Conservation (phyloP, 1,140 invertebrate species). For the Gryllus bimaculatus region DNA sequence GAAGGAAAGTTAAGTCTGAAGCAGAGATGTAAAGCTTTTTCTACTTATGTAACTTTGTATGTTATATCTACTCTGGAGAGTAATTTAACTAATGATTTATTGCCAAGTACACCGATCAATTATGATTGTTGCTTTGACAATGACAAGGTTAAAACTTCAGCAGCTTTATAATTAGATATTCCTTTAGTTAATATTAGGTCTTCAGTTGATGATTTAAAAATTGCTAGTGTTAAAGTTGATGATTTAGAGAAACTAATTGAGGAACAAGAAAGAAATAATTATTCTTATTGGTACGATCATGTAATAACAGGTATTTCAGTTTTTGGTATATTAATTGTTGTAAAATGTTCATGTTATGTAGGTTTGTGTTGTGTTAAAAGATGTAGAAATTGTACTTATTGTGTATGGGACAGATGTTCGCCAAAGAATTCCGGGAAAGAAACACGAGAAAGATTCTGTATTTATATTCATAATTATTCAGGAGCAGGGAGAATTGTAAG, state of each 20-base stretch:
- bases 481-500: too few species aligned
- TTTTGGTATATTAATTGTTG: background rate
- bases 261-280: background rate
- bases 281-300: background rate
- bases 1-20: background rate
- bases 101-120: slow-evolving; percentile 2
- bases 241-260: background rate
- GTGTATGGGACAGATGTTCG: background rate
- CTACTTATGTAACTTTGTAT: background rate
- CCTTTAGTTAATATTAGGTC: slow-evolving; percentile 6
- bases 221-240: slow-evolving; percentile 3
- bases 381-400: background rate
- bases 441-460: background rate
- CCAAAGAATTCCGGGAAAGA: background rate
- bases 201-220: background rate
- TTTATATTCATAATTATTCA: too few species aligned
- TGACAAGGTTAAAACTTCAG: background rate
- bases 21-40: background rate
- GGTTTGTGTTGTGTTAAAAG: slow-evolving; percentile 7
- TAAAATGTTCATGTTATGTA: too few species aligned
- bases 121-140: background rate
- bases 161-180: background rate
- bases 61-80: background rate
- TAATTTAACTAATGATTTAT: background rate
- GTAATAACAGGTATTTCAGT: background rate